phyloP scores from a whole-genome alignment of 2,113 vertebrate species.

The Chrysochloris asiatica region DNA sequence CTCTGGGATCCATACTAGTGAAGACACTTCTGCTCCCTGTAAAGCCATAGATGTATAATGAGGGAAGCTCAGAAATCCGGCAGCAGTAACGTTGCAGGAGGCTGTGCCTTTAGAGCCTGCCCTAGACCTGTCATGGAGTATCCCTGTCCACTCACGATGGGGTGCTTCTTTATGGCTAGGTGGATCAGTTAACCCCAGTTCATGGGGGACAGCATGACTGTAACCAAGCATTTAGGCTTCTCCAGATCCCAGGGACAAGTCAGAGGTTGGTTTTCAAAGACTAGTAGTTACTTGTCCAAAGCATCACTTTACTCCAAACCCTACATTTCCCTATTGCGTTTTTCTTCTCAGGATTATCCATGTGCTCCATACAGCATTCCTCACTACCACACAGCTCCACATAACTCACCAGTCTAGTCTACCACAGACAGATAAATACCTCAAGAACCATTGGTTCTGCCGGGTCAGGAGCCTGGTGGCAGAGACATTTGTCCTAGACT shows the following conservation, averaged over 20 bases:
- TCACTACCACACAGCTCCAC: neutral
- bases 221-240: neutral
- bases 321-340: neutral
- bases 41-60: neutral
- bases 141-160: neutral
- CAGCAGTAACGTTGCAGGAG: neutral
- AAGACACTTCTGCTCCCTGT: neutral
- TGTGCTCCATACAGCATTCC: neutral
- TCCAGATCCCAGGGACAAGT: neutral
- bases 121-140: neutral
- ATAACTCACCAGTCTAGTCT: fast-evolving
- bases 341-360: neutral
- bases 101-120: neutral
- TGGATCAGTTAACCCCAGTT: neutral
- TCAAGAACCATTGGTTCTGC: neutral
- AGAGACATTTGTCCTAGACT: neutral
- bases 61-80: too few species aligned
- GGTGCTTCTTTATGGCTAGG: neutral
- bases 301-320: neutral
- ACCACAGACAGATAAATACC: neutral
- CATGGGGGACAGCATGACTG: neutral
- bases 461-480: neutral
- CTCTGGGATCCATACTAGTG: too few species aligned
- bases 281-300: neutral
- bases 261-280: neutral